Percentiles rank a stretch among this genome's conserved stretches.
These are phyloP conservation scores for Diplogasteroides magnus DNA, from an alignment of 1,140 invertebrate genomes.

Conservation along the genomic window DNA sequence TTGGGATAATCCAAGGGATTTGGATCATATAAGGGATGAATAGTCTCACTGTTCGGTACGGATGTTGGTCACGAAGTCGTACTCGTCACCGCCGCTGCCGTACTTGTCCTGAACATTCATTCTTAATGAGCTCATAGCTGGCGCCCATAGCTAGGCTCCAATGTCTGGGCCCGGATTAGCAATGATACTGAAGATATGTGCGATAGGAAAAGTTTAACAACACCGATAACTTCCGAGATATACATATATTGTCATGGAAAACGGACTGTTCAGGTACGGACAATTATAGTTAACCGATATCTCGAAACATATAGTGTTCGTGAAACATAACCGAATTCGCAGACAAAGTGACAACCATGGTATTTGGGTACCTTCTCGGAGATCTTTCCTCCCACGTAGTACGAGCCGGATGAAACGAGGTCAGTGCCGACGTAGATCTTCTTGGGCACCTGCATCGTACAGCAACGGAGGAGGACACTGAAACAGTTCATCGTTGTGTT, in stretches of 20 bases:
- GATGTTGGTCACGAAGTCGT: constrained; percentile 51
- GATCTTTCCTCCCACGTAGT: constrained; percentile 27
- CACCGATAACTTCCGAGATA: too few species aligned
- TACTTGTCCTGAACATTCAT: constrained; percentile 45
- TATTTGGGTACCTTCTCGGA: constrained; percentile 6
- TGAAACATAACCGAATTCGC: too few species aligned
- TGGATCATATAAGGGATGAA: too few species aligned
- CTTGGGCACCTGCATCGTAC: constrained; percentile 34
- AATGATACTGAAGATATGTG: constrained; percentile 1
- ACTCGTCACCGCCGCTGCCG: constrained; percentile 43
- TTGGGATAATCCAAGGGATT: too few species aligned
- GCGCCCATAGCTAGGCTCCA: too few species aligned
- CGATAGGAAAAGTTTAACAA: constrained; percentile 30
- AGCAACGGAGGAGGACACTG: constrained; percentile 51
- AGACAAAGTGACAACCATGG: constrained; percentile 1
- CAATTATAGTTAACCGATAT: constrained; percentile 12
- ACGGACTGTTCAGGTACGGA: too few species aligned
- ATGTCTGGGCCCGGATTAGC: constrained; percentile 39
- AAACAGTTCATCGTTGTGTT: too few species aligned
- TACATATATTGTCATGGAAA: too few species aligned
- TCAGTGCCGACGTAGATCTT: constrained; percentile 54
- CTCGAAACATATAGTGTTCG: too few species aligned
- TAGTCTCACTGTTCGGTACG: constrained; percentile 47
- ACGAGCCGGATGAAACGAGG: constrained; percentile 45
- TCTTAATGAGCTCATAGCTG: too few species aligned